A percentile compares a stretch with the other conserved stretches of the same genome.
Conservation (phyloP, 2,113 vertebrate species). For the Psittacara wagleri region DNA sequence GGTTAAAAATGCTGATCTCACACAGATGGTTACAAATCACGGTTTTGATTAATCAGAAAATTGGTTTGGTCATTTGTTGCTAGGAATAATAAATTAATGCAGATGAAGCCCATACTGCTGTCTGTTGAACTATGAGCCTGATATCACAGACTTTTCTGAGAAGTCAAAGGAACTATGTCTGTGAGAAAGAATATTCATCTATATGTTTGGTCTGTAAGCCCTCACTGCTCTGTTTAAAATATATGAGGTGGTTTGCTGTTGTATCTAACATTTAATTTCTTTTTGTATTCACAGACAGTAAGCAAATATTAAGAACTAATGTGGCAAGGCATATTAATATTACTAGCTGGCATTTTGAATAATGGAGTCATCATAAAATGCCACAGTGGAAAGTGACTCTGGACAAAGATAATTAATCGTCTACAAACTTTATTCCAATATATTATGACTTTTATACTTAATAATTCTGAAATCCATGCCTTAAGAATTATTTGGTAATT, state of each 20-base stretch:
- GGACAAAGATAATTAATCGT: background rate
- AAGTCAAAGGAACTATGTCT: background rate
- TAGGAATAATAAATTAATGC: conserved; percentile 66
- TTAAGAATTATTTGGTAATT: background rate
- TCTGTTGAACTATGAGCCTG: conserved; percentile 5
- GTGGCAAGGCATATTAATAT: conserved; percentile 12
- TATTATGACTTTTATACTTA: background rate
- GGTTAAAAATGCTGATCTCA: conserved; percentile 73
- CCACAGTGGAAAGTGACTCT: background rate
- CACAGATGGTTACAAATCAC: conserved; percentile 44
- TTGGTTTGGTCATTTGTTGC: conserved; percentile 72
- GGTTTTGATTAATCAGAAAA: conserved; percentile 75
- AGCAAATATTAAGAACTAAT: conserved; percentile 50
- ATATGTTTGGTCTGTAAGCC: background rate
- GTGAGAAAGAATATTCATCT: background rate
- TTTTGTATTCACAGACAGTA: conserved; percentile 29
- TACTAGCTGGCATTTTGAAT: conserved; percentile 47
- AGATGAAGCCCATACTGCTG: conserved; percentile 16
- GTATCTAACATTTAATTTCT: conserved; percentile 47
- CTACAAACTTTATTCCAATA: conserved; percentile 7
- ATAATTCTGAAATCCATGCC: background rate
- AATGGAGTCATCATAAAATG: conserved; percentile 30
- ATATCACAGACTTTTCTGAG: background rate
- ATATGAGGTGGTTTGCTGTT: background rate
- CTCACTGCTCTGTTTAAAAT: conserved; percentile 17